Evolutionary conservation across 2,797 vertebrate genomes (phyloP).

Genomic region (Platyrinchus mystaceus): DNA sequence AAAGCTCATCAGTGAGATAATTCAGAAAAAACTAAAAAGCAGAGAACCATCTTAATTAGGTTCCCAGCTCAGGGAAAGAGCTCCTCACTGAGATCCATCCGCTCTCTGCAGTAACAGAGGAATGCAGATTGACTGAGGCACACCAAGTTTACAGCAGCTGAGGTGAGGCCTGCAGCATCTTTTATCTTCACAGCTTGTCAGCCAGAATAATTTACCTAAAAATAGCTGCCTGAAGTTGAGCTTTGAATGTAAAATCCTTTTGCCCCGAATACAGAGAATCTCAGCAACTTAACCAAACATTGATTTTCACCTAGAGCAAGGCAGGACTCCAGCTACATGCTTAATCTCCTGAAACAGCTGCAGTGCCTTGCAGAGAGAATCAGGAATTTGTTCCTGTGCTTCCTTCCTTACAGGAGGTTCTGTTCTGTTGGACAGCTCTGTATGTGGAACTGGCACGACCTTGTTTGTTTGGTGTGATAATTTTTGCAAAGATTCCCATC

Average conservation of each 20-base stretch:
- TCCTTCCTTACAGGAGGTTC: not conserved
- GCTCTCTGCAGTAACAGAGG: not conserved
- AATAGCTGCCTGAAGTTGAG: slow-evolving; percentile 25
- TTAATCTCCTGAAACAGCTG: not conserved
- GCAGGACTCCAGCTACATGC: not conserved
- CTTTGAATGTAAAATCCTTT: slow-evolving; percentile 20
- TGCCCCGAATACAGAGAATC: not conserved
- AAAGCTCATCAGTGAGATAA: not conserved
- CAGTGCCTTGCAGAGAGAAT: not conserved
- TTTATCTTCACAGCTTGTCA: slow-evolving; percentile 40
- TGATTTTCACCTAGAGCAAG: not conserved
- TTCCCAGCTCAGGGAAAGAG: not conserved
- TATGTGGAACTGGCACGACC: not conserved
- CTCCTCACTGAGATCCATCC: not conserved
- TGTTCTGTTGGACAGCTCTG: not conserved
- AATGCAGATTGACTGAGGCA: not conserved
- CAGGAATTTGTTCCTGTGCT: not conserved
- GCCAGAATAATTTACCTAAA: slow-evolving; percentile 44
- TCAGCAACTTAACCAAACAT: not conserved
- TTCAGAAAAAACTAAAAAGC: not conserved
- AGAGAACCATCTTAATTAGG: not conserved
- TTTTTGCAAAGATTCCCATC: not conserved
- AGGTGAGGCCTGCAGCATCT: slow-evolving; percentile 37
- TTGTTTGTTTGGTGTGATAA: not conserved
- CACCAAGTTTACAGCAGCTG: not conserved